These are phyloP conservation scores for Dioctria rufipes DNA, from an alignment of 2,888 invertebrate genomes.

Conservation along the genomic window DNA sequence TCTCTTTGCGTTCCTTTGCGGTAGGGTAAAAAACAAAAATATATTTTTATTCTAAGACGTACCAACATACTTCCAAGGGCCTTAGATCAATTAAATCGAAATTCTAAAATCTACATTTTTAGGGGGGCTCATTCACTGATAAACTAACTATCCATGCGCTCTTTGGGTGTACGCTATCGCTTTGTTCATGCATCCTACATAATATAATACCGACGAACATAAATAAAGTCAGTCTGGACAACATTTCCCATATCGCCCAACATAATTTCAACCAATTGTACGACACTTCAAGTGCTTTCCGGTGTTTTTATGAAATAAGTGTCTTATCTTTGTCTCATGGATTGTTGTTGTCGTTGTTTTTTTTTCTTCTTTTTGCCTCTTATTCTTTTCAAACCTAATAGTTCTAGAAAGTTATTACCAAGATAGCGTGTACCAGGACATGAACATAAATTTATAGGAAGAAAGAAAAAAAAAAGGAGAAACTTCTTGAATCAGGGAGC, in stretches of 20 bases:
- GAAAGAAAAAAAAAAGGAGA: not conserved
- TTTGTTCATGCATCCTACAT: no score
- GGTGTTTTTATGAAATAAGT: conserved; percentile 9
- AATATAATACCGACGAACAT: no score
- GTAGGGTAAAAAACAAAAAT: not conserved
- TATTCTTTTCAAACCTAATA: not conserved
- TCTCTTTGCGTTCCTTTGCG: not conserved
- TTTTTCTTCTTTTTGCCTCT: not conserved
- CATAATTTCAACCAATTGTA: not conserved
- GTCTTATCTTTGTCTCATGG: conserved; percentile 15
- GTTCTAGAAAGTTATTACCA: conserved; percentile 15
- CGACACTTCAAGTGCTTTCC: conserved; percentile 20
- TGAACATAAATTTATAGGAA: not conserved
- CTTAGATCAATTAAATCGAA: not conserved
- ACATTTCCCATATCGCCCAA: no score
- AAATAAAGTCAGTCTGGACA: no score
- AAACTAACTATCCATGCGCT: not conserved
- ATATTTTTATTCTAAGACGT: no score
- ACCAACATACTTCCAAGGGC: not conserved
- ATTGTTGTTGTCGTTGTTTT: not conserved
- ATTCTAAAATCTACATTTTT: no score
- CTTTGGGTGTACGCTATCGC: no score
- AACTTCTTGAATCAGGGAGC: not conserved
- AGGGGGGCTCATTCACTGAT: not conserved
- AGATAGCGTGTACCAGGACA: conserved; percentile 2